These are phyloP conservation scores for Beris morrisii DNA, from an alignment of 2,888 invertebrate species.

Conservation along the genomic window DNA sequence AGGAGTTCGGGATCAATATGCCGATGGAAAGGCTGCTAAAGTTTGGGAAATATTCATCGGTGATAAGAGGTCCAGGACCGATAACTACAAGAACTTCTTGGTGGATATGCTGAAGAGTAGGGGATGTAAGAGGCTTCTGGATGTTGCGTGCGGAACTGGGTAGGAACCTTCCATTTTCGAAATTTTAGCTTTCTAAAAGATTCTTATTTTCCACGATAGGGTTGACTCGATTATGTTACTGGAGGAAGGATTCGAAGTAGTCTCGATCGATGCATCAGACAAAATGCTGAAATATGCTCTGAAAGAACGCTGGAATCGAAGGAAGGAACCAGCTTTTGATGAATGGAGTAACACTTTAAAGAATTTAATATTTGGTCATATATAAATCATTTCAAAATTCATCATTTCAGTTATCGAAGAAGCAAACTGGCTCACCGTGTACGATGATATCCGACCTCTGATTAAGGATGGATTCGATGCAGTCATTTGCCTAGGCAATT, in stretches of 20 bases:
- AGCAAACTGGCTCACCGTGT: slow-evolving; percentile 84
- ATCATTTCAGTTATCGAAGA: slow-evolving; percentile 76
- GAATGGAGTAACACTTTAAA: slow-evolving; percentile 70
- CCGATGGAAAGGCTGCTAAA: slow-evolving; percentile 86
- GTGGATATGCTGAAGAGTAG: slow-evolving; percentile 68
- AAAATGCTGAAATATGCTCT: slow-evolving; percentile 90
- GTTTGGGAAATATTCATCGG: slow-evolving; percentile 91
- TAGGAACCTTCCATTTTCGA: slow-evolving; percentile 48
- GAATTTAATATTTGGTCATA: background rate
- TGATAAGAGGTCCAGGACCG: slow-evolving; percentile 79
- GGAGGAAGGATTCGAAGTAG: slow-evolving; percentile 84
- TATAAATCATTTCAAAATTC: background rate
- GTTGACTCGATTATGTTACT: slow-evolving; percentile 86
- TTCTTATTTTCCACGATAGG: slow-evolving; percentile 53
- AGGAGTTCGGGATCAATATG: slow-evolving; percentile 76
- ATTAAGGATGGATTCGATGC: slow-evolving; percentile 77
- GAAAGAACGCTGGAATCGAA: slow-evolving; percentile 80
- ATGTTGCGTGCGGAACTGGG: slow-evolving; percentile 91
- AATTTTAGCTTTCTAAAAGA: too few relatives aligned
- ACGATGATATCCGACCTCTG: slow-evolving; percentile 68
- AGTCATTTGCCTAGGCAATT: slow-evolving; percentile 87
- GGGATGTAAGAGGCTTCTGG: slow-evolving; percentile 73
- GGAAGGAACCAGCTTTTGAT: slow-evolving; percentile 77
- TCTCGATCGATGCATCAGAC: slow-evolving; percentile 87
- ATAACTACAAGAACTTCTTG: slow-evolving; percentile 81